Percentiles rank a stretch among this genome's conserved stretches.
These are phyloP conservation scores for Protodeltote pygarga DNA, from an alignment of 2,888 invertebrate genomes.

Conservation along the genomic window DNA sequence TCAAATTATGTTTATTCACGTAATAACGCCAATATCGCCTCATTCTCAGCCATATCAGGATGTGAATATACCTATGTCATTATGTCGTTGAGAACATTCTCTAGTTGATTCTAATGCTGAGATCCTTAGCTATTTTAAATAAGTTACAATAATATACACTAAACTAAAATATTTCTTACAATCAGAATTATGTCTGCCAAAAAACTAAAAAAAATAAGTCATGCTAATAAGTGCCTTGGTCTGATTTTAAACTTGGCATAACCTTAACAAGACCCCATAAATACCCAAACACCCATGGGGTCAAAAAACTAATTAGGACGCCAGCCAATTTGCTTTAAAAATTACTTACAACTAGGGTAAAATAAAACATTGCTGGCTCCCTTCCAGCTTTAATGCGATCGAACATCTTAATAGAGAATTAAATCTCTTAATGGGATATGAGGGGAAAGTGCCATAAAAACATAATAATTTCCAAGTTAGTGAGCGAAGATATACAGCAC, in stretches of 20 bases:
- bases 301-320: constrained; percentile 37
- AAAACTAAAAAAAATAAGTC: too few species aligned
- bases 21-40: neutral
- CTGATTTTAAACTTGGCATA: constrained; percentile 10
- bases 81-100: too few species aligned
- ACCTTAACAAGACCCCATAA: neutral
- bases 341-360: constrained; percentile 5
- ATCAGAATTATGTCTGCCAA: too few species aligned
- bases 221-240: too few species aligned
- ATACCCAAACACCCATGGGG: neutral
- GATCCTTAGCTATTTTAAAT: too few species aligned
- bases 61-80: too few species aligned
- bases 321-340: constrained; percentile 34
- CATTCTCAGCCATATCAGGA: too few species aligned
- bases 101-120: too few species aligned
- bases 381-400: too few species aligned
- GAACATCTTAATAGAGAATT: constrained; percentile 5
- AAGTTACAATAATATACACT: too few species aligned
- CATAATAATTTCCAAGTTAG: constrained; percentile 21
- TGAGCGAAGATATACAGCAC: too few species aligned
- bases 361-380: constrained; percentile 27
- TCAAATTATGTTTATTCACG: neutral
- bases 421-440: constrained; percentile 3
- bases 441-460: constrained; percentile 2
- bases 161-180: too few species aligned